These are phyloP conservation scores for Leptinotarsa juncta DNA, from an alignment of 2,888 invertebrate genomes.

Conservation along the genomic window DNA sequence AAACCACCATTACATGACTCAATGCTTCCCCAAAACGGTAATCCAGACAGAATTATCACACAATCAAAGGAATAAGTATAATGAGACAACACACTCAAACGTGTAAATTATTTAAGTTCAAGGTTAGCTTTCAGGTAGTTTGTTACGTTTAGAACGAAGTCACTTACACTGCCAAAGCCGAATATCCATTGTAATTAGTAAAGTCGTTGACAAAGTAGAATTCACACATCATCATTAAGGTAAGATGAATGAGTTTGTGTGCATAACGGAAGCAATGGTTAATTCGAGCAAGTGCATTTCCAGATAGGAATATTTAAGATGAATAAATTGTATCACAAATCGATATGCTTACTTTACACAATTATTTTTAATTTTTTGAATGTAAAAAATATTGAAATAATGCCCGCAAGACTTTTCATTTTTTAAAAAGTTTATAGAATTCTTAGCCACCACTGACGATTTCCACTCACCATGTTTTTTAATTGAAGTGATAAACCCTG, in stretches of 20 bases:
- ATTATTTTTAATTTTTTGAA: too few relatives aligned
- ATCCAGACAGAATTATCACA: neutral
- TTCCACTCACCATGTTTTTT: too few relatives aligned
- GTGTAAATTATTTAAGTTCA: slow-evolving; percentile 2
- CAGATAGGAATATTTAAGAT: neutral
- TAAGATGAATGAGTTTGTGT: neutral
- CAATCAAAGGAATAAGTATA: slow-evolving; percentile 4
- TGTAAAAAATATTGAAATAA: too few relatives aligned
- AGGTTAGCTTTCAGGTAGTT: slow-evolving; percentile 10
- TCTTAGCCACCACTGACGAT: too few relatives aligned
- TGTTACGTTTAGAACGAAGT: neutral
- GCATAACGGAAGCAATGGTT: neutral
- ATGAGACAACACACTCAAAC: neutral
- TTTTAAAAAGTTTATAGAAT: too few relatives aligned
- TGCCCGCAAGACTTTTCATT: too few relatives aligned
- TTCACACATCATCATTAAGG: slow-evolving; percentile 9
- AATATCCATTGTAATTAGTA: slow-evolving; percentile 11
- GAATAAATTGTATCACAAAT: too few relatives aligned
- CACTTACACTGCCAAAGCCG: slow-evolving; percentile 4
- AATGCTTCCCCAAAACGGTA: neutral
- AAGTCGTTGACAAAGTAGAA: slow-evolving; percentile 11
- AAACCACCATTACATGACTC: neutral
- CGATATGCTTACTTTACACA: too few relatives aligned
- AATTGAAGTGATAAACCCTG: too few relatives aligned
- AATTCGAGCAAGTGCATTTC: neutral